Percentiles rank a stretch among this genome's conserved stretches.
phyloP scores from a whole-genome alignment of 1,140 invertebrate species.

The Drosophila elegans region DNA sequence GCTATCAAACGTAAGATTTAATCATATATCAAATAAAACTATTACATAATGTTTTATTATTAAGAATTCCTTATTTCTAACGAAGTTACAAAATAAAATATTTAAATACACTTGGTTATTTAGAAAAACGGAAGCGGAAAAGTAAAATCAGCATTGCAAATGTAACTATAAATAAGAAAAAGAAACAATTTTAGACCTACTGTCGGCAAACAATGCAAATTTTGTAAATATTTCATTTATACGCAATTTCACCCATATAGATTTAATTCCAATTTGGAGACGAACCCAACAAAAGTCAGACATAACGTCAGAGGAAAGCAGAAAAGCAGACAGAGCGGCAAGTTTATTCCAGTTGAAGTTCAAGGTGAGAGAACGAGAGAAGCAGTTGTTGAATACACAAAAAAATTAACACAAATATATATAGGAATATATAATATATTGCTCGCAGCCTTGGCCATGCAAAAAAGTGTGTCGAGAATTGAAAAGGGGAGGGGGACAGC shows the following conservation, averaged over 20 bases:
- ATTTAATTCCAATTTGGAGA: slow-evolving; percentile 38
- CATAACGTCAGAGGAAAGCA: slow-evolving; percentile 42
- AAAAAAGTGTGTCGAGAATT: slow-evolving; percentile 28
- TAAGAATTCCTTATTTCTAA: background rate
- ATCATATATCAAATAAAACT: no score
- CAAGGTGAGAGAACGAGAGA: slow-evolving; percentile 62
- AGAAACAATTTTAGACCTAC: no score
- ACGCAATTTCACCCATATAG: slow-evolving; percentile 38
- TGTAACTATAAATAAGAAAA: slow-evolving; percentile 8
- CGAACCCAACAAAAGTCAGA: slow-evolving; percentile 39
- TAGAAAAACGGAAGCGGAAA: slow-evolving; percentile 57
- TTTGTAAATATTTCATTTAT: slow-evolving; percentile 32
- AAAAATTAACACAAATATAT: slow-evolving; percentile 37
- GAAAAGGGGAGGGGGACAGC: background rate
- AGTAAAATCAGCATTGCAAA: slow-evolving; percentile 53
- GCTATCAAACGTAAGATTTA: background rate
- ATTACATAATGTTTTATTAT: background rate
- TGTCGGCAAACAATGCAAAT: slow-evolving; percentile 14
- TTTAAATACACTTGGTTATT: no score
- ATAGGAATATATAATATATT: slow-evolving; percentile 20
- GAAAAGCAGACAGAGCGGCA: slow-evolving; percentile 54
- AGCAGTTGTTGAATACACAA: slow-evolving; percentile 57
- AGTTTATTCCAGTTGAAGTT: slow-evolving; percentile 81
- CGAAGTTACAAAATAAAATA: background rate
- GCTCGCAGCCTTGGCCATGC: slow-evolving; percentile 31